Evolutionary conservation across 2,888 invertebrate species (phyloP), one percentile per base, ranked within the genome.

Genomic region (Serripes groenlandicus): DNA sequence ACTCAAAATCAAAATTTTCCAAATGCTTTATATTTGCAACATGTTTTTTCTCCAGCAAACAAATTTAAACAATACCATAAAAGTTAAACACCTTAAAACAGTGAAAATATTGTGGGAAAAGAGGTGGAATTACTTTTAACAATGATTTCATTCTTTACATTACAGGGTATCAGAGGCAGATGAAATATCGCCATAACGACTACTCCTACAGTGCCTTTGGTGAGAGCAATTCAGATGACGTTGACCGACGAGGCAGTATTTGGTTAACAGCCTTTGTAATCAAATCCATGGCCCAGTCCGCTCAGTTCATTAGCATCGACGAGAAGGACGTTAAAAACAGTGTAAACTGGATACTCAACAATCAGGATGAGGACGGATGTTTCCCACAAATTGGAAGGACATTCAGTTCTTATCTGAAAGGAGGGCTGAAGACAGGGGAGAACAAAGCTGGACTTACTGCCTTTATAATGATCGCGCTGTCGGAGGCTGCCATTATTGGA

Each of bases 161-260:
- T 26, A 18, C 76, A 95, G 95, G 98, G 3, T 99, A 99, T 94
- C 99, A 99, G 93, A 96, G 98, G 75, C 97, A 99, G 92, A 96
- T 99, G 93, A 97, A 97, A 0, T 99, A 97, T 95, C 96, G 97
- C 71, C 97, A 93, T 75, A 72, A 66, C 4, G 94, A 94, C 85
- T 91, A 92, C 4, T 94, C 94, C 0, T 94, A 91, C 88, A 94
- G 94, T 78, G 93, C 94, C 3, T 94, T 93, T 82, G 94, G 94
- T n/a, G 88, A 89, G 11, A 85, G 75, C 1, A 85, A 87, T 1
- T 80, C 75, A n/a, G 21, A 28, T 21, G 34, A 54, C 23, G 79
- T 71, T 1, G 82, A 81, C 9, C 79, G 82, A 7, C 73, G 82
- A 7, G 94, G 94, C 49, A 94, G 94, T 77, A 89, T 90, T 3